A percentile compares a stretch with the other conserved stretches of the same genome.
phyloP scores from a whole-genome alignment of 92 coral and sea anemone genomes.

The Chrysogorgia sp. region DNA sequence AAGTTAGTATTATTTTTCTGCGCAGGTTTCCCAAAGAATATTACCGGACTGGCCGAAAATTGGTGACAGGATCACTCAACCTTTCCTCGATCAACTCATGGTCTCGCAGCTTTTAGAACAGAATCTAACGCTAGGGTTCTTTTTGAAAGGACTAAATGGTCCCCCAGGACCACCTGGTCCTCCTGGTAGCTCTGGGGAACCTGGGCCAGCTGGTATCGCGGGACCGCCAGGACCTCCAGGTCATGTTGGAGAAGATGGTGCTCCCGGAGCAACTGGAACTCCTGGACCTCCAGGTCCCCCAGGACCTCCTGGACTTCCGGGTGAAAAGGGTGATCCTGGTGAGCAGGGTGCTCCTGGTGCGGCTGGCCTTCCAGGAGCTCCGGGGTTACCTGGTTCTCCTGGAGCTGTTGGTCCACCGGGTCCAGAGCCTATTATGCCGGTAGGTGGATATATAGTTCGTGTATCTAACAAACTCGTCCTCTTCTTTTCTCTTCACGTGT shows the following conservation, averaged over 20 bases:
- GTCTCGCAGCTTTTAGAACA: conserved; percentile 99
- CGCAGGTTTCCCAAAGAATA: conserved; percentile 84
- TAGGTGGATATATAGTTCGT: conserved; percentile 52
- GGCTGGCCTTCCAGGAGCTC: conserved; percentile 99
- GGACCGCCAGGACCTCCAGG: conserved; percentile 96
- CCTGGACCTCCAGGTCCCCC: conserved; percentile 99
- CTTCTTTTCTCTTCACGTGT: no score
- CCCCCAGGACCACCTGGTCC: conserved; percentile 99
- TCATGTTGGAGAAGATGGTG: conserved; percentile 99
- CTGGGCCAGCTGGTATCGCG: conserved; percentile 90
- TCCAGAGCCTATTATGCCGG: conserved; percentile 99
- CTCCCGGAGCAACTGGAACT: conserved; percentile 99
- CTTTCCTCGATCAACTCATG: conserved; percentile 98
- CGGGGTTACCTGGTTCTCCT: conserved; percentile 94
- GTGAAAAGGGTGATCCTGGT: conserved; percentile 98
- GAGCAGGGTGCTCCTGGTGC: conserved; percentile 99
- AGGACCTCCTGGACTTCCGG: conserved; percentile 99
- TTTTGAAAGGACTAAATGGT: conserved; percentile 99
- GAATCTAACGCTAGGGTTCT: conserved; percentile 98
- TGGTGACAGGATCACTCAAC: conserved; percentile 99
- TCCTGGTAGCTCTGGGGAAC: conserved; percentile 92
- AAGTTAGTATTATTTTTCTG: not conserved
- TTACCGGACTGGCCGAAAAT: conserved; percentile 99
- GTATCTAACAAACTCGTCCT: no score
- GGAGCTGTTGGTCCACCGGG: conserved; percentile 95